Percentiles rank a stretch among this genome's conserved stretches.
Conservation (phyloP, 1,140 invertebrate genomes). For the Eciton burchellii region DNA sequence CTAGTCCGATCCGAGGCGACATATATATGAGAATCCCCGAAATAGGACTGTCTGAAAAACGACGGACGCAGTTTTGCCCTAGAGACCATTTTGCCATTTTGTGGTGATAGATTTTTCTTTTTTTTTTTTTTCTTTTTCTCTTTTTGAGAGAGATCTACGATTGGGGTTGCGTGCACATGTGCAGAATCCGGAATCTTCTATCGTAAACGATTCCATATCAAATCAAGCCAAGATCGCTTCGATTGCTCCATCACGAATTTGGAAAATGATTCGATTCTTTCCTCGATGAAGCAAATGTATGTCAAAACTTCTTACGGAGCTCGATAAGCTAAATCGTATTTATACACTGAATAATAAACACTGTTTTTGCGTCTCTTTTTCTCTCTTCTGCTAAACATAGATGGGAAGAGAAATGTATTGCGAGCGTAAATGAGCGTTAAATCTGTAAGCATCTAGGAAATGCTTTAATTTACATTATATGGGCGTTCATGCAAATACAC, state of each 20-base stretch:
- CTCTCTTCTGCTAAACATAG: too few species aligned
- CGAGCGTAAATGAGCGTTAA: not conserved
- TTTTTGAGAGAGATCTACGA: not conserved
- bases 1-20: not conserved
- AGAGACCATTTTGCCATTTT: not conserved
- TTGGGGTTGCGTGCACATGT: not conserved
- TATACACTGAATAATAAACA: too few species aligned
- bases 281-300: not conserved
- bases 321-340: too few species aligned
- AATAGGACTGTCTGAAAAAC: constrained; percentile 22
- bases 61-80: not conserved
- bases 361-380: too few species aligned
- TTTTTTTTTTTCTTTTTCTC: too few species aligned
- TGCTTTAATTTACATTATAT: constrained; percentile 12
- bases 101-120: not conserved
- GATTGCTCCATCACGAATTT: not conserved
- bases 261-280: not conserved
- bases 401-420: not conserved
- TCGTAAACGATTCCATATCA: not conserved
- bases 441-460: not conserved
- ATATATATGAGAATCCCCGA: constrained; percentile 10
- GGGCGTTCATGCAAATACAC: too few species aligned
- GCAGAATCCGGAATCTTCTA: not conserved
- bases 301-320: too few species aligned
- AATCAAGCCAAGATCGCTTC: not conserved